Evolutionary conservation across 2,888 invertebrate genomes (phyloP).

Genomic region (Cerceris ruficornis): DNA sequence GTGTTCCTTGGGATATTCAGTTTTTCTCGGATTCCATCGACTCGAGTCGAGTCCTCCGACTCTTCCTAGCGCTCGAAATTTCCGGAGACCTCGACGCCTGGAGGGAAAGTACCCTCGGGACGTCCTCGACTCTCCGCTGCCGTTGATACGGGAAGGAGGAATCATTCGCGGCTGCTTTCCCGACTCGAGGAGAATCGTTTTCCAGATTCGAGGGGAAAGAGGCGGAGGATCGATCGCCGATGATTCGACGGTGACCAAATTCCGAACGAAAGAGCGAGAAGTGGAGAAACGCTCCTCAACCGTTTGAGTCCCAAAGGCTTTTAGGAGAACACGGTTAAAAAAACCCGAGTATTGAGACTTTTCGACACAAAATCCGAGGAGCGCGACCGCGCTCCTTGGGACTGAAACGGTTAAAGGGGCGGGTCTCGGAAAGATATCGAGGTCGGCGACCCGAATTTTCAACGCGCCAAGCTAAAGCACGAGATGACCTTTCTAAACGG

Average conservation of each 20-base stretch:
- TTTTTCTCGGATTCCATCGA: slow-evolving; percentile 16
- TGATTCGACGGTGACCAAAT: no score
- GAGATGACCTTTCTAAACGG: slow-evolving; percentile 36
- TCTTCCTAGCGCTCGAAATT: background rate
- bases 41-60: slow-evolving; percentile 2
- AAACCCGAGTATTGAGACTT: background rate
- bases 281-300: background rate
- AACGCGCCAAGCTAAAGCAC: background rate
- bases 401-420: background rate
- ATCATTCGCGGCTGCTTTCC: no score
- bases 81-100: background rate
- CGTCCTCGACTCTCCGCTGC: no score
- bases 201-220: no score
- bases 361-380: no score
- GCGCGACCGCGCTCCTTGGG: no score
- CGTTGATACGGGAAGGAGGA: no score
- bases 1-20: slow-evolving; percentile 64
- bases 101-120: background rate
- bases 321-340: no score
- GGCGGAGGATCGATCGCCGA: no score
- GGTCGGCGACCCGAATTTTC: slow-evolving; percentile 24
- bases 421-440: background rate
- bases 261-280: no score
- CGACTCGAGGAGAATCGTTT: no score
- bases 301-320: no score